Evolutionary conservation across 2,888 invertebrate genomes (phyloP).

Genomic region (Himalopsyche tibetana): DNA sequence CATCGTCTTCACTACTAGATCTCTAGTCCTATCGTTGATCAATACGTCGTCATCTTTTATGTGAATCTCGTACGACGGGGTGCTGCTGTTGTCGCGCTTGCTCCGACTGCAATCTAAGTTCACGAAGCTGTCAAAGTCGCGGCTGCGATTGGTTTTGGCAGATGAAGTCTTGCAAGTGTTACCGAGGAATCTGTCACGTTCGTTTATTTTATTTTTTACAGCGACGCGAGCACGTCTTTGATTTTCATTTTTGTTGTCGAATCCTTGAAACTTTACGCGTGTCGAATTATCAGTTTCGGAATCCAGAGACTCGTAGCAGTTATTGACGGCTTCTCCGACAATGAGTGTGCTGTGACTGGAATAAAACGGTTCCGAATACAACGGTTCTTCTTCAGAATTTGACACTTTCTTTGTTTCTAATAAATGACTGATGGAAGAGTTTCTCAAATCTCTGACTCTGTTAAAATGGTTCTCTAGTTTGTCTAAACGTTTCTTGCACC

Average conservation of each 20-base stretch:
- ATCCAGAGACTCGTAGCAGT: conserved; percentile 46
- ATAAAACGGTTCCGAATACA: conserved; percentile 75
- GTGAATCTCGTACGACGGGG: conserved; percentile 71
- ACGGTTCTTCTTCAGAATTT: conserved; percentile 66
- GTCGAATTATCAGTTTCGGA: not conserved
- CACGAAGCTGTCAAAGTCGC: not conserved
- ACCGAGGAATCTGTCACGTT: conserved; percentile 35
- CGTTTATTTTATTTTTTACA: not conserved
- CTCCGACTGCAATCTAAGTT: not conserved
- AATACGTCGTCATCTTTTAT: conserved; percentile 74
- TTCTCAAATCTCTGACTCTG: conserved; percentile 74
- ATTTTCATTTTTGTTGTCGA: not conserved
- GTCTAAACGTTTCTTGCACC: conserved; percentile 74
- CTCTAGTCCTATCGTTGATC: conserved; percentile 70
- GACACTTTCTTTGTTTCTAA: not conserved
- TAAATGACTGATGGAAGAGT: conserved; percentile 68
- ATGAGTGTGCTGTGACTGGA: conserved; percentile 75
- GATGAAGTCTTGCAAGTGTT: not conserved
- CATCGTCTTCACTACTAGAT: conserved; percentile 79
- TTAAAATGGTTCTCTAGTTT: conserved; percentile 76
- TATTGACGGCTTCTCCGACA: conserved; percentile 67
- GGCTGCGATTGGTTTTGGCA: not conserved
- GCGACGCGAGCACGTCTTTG: not conserved
- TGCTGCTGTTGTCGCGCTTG: not conserved
- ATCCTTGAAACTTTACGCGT: conserved; percentile 9